Evolutionary conservation across 2,113 vertebrate species (phyloP).

Genomic region (Leucopsar rothschildi): DNA sequence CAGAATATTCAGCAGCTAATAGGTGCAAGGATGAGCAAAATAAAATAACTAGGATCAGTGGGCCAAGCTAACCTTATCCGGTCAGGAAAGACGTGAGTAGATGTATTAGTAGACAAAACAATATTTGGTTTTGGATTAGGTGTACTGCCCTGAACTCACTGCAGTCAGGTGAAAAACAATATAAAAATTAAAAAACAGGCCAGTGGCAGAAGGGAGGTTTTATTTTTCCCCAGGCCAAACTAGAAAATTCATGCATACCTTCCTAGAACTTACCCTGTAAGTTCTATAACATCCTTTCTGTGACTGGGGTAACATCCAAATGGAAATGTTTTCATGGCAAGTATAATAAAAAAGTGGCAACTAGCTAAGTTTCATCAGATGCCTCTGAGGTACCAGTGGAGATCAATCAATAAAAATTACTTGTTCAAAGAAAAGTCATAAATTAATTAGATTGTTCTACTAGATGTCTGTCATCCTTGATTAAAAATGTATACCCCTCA

Average conservation of each 20-base stretch:
- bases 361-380: neutral
- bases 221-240: neutral
- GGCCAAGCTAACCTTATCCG: constrained; percentile 26
- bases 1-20: constrained; percentile 36
- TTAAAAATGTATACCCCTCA: neutral
- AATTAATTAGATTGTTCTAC: neutral
- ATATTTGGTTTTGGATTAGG: constrained; percentile 33
- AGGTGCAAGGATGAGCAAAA: constrained; percentile 20
- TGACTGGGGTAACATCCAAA: neutral
- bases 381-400: neutral
- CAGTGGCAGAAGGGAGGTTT: neutral
- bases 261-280: neutral
- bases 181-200: neutral
- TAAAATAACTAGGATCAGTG: constrained; percentile 12
- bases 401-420: neutral
- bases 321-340: neutral
- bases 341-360: neutral
- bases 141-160: constrained; percentile 6
- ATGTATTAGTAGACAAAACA: constrained; percentile 40
- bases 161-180: neutral
- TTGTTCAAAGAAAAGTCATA: neutral
- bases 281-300: neutral
- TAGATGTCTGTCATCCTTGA: neutral
- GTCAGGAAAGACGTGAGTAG: neutral
- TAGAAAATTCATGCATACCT: neutral